Evolutionary conservation across 2,888 invertebrate species (phyloP).

Genomic region (Caenorhabditis sp.): DNA sequence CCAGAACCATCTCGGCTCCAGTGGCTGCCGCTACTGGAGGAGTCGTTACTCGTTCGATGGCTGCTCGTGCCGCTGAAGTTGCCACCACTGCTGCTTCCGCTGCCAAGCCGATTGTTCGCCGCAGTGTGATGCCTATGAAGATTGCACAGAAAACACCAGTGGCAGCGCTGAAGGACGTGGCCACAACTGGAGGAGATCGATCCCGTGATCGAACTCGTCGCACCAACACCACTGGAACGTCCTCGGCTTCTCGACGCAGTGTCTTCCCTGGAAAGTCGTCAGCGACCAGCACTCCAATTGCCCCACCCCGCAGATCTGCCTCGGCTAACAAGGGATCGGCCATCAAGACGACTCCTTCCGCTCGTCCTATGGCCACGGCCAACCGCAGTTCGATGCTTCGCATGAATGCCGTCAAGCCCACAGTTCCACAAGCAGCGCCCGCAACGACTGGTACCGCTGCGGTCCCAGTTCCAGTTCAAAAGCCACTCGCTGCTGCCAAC

Average conservation of each 20-base stretch:
- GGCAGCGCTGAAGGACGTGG: not conserved
- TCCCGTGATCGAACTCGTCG: constrained; percentile 63
- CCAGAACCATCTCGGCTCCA: constrained; percentile 30
- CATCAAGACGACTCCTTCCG: constrained; percentile 17
- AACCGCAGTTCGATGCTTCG: constrained; percentile 56
- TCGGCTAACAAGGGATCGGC: constrained; percentile 24
- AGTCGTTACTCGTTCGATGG: constrained; percentile 58
- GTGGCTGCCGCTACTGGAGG: constrained; percentile 4
- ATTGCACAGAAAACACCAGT: constrained; percentile 45
- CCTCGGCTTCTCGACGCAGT: constrained; percentile 23
- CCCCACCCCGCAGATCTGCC: constrained; percentile 38
- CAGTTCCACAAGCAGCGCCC: constrained; percentile 6
- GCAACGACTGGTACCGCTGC: not conserved
- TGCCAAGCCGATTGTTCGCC: constrained; percentile 32
- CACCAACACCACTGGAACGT: constrained; percentile 45
- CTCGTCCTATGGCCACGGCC: constrained; percentile 54
- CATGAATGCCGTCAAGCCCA: constrained; percentile 37
- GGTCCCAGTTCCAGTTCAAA: not conserved
- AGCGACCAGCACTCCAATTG: constrained; percentile 31
- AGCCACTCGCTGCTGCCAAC: not conserved
- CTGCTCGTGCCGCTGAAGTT: constrained; percentile 37
- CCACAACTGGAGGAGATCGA: constrained; percentile 15
- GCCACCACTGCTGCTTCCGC: not conserved
- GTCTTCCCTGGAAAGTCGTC: constrained; percentile 10
- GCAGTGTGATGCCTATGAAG: constrained; percentile 56